These are phyloP conservation scores for Protodeltote pygarga DNA, from an alignment of 2,888 invertebrate species.

Conservation along the genomic window DNA sequence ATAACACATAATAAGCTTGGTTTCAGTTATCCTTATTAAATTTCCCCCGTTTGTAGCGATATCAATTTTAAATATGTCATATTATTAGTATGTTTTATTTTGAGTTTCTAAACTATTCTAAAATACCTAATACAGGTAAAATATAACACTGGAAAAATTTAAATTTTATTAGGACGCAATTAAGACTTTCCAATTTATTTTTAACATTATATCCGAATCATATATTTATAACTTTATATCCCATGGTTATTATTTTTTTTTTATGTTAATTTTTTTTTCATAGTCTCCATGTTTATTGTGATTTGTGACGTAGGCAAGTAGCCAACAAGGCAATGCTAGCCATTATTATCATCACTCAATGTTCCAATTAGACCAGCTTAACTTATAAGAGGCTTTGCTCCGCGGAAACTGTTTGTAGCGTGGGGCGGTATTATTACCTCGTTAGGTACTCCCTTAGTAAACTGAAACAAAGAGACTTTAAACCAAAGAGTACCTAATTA, in stretches of 20 bases:
- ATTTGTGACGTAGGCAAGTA: conserved; percentile 2
- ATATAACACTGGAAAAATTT: no score
- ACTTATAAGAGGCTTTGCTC: conserved; percentile 44
- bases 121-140: no score
- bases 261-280: not conserved
- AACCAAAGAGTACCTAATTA: conserved; percentile 9
- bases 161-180: no score
- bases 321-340: conserved; percentile 29
- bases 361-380: conserved; percentile 53
- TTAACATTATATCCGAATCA: no score
- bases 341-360: conserved; percentile 35
- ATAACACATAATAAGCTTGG: conserved; percentile 60
- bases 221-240: no score
- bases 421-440: conserved; percentile 14
- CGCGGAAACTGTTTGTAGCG: conserved; percentile 27
- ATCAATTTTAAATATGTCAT: no score
- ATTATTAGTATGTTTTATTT: no score
- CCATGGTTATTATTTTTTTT: not conserved
- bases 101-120: no score
- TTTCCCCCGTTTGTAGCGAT: no score
- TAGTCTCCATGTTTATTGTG: no score
- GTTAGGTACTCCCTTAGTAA: conserved; percentile 12
- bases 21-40: conserved; percentile 39
- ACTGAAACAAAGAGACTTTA: not conserved
- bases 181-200: no score